Percentiles rank a stretch among this genome's conserved stretches.
Conservation (phyloP, 2,113 vertebrate species). For the Anser brachyrhynchus region DNA sequence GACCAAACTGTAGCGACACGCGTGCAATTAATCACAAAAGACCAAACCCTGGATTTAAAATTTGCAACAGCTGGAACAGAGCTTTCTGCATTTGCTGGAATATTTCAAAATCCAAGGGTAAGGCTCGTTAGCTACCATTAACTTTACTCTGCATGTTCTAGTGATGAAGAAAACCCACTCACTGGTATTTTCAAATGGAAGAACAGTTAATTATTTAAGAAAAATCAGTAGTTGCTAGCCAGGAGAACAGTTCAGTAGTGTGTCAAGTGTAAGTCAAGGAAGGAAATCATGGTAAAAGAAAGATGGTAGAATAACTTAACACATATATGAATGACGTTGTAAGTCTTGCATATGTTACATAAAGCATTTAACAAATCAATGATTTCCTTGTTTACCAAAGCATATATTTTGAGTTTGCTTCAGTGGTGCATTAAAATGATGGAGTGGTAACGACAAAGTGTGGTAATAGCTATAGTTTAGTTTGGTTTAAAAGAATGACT, state of each 20-base stretch:
- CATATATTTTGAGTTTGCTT: background rate
- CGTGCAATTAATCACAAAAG: background rate
- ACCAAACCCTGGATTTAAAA: conserved; percentile 43
- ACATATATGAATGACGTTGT: background rate
- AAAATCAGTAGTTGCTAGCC: background rate
- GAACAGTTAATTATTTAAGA: background rate
- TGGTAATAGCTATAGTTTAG: background rate
- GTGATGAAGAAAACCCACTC: background rate
- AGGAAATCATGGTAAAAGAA: background rate
- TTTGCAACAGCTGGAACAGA: conserved; percentile 18
- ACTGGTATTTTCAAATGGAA: background rate
- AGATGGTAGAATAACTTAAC: background rate
- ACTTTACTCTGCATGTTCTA: too few species aligned
- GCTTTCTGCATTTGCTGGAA: background rate
- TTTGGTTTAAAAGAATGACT: background rate
- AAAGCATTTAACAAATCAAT: background rate
- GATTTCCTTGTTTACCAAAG: background rate
- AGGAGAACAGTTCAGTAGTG: background rate
- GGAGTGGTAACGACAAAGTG: background rate
- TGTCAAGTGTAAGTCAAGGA: background rate
- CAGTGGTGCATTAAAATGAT: background rate
- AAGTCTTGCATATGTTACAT: background rate
- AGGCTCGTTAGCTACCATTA: background rate
- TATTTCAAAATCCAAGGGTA: background rate
- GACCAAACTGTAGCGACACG: background rate